phyloP scores from a whole-genome alignment of 2,888 invertebrate genomes.

The Lacanobia oleracea region DNA sequence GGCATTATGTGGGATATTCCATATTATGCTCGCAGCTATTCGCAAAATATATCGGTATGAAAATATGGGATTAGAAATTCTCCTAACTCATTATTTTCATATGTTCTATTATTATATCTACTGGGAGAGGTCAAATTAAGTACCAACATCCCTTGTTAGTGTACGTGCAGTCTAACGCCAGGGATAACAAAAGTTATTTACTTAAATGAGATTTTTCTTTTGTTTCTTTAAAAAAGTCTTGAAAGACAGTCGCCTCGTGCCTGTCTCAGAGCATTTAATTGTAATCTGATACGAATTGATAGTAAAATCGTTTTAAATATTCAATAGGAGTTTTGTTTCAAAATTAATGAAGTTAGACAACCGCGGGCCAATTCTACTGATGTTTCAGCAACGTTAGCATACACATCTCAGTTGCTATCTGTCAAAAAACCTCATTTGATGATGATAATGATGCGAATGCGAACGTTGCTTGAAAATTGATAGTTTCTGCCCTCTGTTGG shows the following conservation, averaged over 20 bases:
- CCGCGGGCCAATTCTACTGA: no score
- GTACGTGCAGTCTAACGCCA: not conserved
- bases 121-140: not conserved
- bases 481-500: no score
- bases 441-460: no score
- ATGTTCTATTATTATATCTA: no score
- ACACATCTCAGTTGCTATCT: no score
- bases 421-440: no score
- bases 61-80: not conserved
- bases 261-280: not conserved
- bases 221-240: not conserved
- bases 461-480: no score
- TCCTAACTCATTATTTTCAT: no score
- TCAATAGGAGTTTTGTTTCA: not conserved
- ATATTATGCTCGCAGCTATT: constrained; percentile 3
- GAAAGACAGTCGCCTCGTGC: no score
- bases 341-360: constrained; percentile 1
- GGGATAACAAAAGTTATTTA: not conserved
- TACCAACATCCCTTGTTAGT: not conserved
- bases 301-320: not conserved
- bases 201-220: no score
- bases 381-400: no score
- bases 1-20: not conserved
- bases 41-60: not conserved
- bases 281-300: not conserved